Conservation (phyloP, 2,113 vertebrate species). For the Numida meleagris region DNA sequence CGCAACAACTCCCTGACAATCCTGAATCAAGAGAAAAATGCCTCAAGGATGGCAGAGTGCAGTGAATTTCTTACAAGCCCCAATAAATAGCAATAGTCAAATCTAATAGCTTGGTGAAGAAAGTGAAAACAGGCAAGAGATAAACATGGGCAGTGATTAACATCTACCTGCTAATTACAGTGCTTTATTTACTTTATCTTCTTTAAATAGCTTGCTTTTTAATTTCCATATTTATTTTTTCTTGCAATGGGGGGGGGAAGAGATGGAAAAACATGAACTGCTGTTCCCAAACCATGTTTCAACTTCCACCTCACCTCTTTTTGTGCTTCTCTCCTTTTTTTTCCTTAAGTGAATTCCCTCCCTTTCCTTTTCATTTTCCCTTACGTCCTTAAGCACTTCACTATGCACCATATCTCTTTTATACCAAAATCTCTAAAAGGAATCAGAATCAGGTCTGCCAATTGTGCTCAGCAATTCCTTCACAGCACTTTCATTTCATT, state of each 20-base stretch:
- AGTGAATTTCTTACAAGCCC: neutral
- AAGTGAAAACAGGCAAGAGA: neutral
- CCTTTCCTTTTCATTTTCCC: neutral
- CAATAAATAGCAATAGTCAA: neutral
- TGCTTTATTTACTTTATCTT: neutral
- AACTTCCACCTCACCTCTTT: neutral
- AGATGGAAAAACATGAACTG: neutral
- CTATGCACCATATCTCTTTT: rapidly evolving
- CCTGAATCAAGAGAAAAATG: neutral
- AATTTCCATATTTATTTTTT: neutral
- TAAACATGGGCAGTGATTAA: neutral
- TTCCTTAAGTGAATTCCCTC: neutral
- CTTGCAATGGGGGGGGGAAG: neutral
- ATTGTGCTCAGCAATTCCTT: neutral
- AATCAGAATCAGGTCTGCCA: neutral
- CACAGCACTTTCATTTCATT: neutral
- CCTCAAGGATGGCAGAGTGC: neutral
- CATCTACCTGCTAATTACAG: neutral
- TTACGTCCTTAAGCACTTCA: neutral
- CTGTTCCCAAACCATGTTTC: neutral
- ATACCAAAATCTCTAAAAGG: neutral
- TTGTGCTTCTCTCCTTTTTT: neutral
- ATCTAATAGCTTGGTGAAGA: neutral
- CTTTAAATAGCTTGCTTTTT: neutral
- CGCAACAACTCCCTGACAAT: neutral